A percentile compares a stretch with the other conserved stretches of the same genome.
These are phyloP conservation scores for Mastomys coucha DNA, from an alignment of 2,113 vertebrate genomes.

Conservation along the genomic window DNA sequence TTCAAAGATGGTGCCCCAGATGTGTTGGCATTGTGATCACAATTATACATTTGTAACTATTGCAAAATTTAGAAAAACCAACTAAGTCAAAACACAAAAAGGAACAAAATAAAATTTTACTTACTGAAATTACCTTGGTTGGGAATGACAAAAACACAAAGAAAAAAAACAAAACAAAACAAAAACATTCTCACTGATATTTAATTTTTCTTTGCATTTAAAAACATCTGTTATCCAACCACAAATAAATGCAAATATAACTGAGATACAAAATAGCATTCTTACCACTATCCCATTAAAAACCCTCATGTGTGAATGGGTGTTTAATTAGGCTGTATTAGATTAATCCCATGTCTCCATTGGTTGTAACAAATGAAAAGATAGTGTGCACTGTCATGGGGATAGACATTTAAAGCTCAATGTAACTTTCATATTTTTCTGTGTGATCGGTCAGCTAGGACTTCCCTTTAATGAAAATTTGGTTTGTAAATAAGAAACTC, in stretches of 20 bases:
- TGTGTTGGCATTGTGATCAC: neutral
- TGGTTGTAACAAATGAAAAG: constrained; percentile 79
- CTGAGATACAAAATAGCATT: constrained; percentile 66
- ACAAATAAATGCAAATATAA: constrained; percentile 78
- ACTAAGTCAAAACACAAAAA: constrained; percentile 20
- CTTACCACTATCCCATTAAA: constrained; percentile 66
- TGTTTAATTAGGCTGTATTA: constrained; percentile 77
- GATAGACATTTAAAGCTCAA: constrained; percentile 79
- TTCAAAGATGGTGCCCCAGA: constrained; percentile 58
- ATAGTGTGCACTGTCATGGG: constrained; percentile 68
- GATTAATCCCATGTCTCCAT: constrained; percentile 72
- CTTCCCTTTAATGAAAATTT: constrained; percentile 81
- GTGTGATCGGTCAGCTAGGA: constrained; percentile 76
- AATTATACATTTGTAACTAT: constrained; percentile 42
- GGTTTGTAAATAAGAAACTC: constrained; percentile 81
- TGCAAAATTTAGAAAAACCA: constrained; percentile 30
- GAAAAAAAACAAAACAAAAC: too few species aligned
- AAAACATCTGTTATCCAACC: constrained; percentile 71
- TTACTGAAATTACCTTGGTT: constrained; percentile 49
- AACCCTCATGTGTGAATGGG: constrained; percentile 74
- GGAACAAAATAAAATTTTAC: constrained; percentile 41
- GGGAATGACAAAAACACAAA: constrained; percentile 62
- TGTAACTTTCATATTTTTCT: constrained; percentile 82
- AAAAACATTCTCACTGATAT: constrained; percentile 43
- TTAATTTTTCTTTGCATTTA: constrained; percentile 71